Base-by-base conservation (phyloP, 1,140 invertebrate genomes). In the Halictus rubicundus region DNA sequence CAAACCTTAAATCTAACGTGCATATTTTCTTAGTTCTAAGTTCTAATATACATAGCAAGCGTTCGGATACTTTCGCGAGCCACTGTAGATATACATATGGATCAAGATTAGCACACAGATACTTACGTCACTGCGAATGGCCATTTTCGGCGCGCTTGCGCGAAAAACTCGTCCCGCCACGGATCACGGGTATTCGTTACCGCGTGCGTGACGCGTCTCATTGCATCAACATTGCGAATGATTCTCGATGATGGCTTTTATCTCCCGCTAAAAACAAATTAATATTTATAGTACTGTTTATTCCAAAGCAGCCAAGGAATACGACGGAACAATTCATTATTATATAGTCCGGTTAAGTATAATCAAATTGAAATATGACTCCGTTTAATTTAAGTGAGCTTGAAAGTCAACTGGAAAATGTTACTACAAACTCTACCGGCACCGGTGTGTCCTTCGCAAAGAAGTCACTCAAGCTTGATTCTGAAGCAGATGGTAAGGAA, bases 391-490 rank as follows among this genome's bases (percentile, higher is more conserved):
- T 93, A 3, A 88, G 74, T 19, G 88, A 90, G 42, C 87, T 93
- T 27, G 61, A 57, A 21, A 78, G 87, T 75, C 87, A 89, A 57
- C 60, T 93, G 61, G 86, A 89, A 42, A 84, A 88, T 9, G 86
- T 88, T 52, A 82, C 75, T 32, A 68, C 85, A 54, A 87, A 86
- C 70, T 83, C 76, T 25, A 64, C 84, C 39, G 71, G 74, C 39
- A 77, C 21, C 66, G 95, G 95, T n/a, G 94, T 96, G 14, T 95
- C 94, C 61, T 97, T 97, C 90, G 94, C 94, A 79, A 95, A 95
- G 12, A 94, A 94, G 91, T 94, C 94, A 10, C 90, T 96, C 27
- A 96, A 96, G 91, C 92, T 96, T 63, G 93, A 96, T 87, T 94
- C 93, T 7, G 95, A 93, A 80, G 93, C 95, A 74, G 95, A 96